phyloP scores from a whole-genome alignment of 2,797 vertebrate species.

The Sebastes vulpes region DNA sequence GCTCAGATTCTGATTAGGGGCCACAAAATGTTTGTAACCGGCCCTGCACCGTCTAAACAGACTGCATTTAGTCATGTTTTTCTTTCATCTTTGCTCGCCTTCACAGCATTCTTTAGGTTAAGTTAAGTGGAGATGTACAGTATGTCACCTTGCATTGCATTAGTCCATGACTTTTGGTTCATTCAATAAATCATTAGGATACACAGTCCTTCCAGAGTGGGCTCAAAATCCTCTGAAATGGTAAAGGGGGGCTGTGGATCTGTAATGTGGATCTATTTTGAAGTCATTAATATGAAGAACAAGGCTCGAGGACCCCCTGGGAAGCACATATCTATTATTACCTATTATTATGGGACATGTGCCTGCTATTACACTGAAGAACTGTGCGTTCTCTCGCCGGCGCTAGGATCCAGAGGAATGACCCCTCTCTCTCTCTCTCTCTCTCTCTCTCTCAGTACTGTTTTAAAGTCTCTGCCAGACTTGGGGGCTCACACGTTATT shows the following conservation, averaged over 20 bases:
- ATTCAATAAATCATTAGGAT: not conserved
- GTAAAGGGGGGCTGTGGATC: not conserved
- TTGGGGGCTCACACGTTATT: conserved; percentile 91
- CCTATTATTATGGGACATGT: conserved; percentile 26
- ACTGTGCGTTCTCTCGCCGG: conserved; percentile 37
- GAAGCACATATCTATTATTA: conserved; percentile 34
- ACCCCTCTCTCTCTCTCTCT: conserved; percentile 1
- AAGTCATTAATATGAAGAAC: conserved; percentile 6
- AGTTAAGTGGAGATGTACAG: not conserved
- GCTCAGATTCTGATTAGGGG: not conserved
- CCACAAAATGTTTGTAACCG: not conserved
- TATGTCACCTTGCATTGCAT: not conserved
- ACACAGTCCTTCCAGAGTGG: not conserved
- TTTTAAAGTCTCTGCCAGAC: conserved; percentile 95
- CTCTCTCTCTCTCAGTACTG: conserved; percentile 63
- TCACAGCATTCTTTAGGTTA: not conserved
- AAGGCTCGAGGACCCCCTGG: not conserved
- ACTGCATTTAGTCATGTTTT: not conserved
- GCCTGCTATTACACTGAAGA: not conserved
- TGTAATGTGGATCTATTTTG: conserved; percentile 27
- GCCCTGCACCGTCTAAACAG: not conserved
- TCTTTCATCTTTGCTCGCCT: not conserved
- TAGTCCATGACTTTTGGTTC: not conserved
- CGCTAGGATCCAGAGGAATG: conserved; percentile 89
- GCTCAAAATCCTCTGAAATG: not conserved